Base-by-base conservation (phyloP, 2,888 invertebrate species). In the Drosophila falleni region DNA sequence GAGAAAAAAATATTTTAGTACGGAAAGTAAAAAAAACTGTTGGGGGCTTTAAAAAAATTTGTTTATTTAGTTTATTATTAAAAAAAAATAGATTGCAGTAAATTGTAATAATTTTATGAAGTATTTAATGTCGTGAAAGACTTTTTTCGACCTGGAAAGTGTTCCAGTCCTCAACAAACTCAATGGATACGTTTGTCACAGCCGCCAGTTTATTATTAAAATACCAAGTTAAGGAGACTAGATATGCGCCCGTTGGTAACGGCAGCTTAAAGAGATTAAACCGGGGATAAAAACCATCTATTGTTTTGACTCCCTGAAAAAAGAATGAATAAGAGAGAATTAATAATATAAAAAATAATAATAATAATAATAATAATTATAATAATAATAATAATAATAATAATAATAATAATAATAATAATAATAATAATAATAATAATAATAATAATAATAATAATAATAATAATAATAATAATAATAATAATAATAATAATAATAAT, bases 151-250 rank as follows among this genome's bases (percentile, higher is more conserved):
- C 41, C 41, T 16, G 41, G 9, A 15, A 10, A 16, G 41, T 10
- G 10, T 9, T 46, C 26, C 46, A 46, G n/a, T 46, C 26, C 4
- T 46, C 46, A 13, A 26, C 46, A 6, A 46, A 46, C 26, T 26
- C 26, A 13, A 26, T 11, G 5, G 46, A 46, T 3, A n/a, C n/a
- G 1, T 46, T 46, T n/a, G 26, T 23, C 1, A 13, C 19, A 26
- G 44, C 44, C 44, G 44, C 44, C 13, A 46, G 44, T 26, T 26
- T 26, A 3, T n/a, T n/a, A n/a, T 46, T 46, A n/a, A 46, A 46
- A 26, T 46, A 26, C 46, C 46, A 46, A 9, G 8, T 26, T n/a
- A 46, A 8, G 19, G 46, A 13, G 3, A 46, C n/a, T 1, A 46
- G 26, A 46, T 46, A 46, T 6, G 3, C 8, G 15, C 46, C 46